Evolutionary conservation across 2,888 invertebrate species (phyloP), one percentile per base, ranked within the genome.

Genomic region (Amphipoea oculea): DNA sequence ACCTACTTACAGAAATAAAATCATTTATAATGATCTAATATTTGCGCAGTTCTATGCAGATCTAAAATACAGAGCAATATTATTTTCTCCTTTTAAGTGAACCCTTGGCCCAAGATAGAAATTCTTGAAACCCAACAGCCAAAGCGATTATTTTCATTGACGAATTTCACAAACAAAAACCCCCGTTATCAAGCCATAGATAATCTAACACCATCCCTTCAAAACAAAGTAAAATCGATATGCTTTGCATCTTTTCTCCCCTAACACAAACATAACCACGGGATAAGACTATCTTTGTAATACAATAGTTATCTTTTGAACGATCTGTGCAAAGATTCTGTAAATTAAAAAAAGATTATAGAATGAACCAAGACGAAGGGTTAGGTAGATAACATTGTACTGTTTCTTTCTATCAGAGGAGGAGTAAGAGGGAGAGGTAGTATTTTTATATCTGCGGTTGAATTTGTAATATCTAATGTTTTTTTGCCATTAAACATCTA

Each of bases 261-360:
- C 23, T 51, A 72, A 76, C 40, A 70, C 73, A 73, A 86, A 72
- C 76, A 42, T 11, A 84, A 68, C 76, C 84, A 57, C 42, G 63
- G 48, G 62, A 40, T 45, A 80, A 78, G 76, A 60, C 69, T 78
- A 78, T 78, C 83, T 82, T 86, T 77, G 73, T 77, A 66, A 71
- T 66, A 81, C 74, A 81, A 79, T 87, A 76, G 81, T 83, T 86
- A 87, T 87, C 85, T 83, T 73, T 68, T 5, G 29, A 85, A 69
- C 67, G 81, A 87, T 87, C 87, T 68, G 72, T 68, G 71, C 48
- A 67, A 78, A 80, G 73, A 78, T 81, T 76, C 45, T 76, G 70
- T 60, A 80, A 82, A 80, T 85, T 76, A 79, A 87, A 81, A 57
- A 73, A 68, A 79, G 73, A 82, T 73, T 76, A 67, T n/a, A n/a